A percentile compares a stretch with the other conserved stretches of the same genome.
Conservation (phyloP, 2,113 vertebrate genomes). For the Bothrops jararaca region DNA sequence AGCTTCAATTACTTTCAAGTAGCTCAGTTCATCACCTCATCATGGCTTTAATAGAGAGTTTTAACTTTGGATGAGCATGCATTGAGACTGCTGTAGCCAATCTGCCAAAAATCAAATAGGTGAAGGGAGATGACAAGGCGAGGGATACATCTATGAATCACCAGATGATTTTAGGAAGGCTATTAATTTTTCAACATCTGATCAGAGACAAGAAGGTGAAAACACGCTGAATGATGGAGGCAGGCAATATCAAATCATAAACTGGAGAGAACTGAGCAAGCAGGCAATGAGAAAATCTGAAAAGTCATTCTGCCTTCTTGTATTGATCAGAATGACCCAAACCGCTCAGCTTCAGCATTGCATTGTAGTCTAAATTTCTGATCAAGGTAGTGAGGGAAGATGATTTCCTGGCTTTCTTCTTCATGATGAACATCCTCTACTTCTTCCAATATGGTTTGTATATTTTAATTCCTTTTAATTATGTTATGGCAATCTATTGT, state of each 20-base stretch:
- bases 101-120: conserved; percentile 33
- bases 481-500: not conserved
- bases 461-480: not conserved
- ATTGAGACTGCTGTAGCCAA: conserved; percentile 26
- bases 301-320: not conserved
- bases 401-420: not conserved
- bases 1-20: conserved; percentile 53
- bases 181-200: conserved; percentile 31
- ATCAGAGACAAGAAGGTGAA: conserved; percentile 29
- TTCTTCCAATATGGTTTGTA: not conserved
- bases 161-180: conserved; percentile 18
- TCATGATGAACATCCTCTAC: not conserved
- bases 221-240: not conserved
- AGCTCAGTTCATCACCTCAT: conserved; percentile 45
- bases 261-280: not conserved
- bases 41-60: conserved; percentile 42
- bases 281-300: not conserved
- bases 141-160: conserved; percentile 11
- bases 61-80: conserved; percentile 47
- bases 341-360: not conserved
- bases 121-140: conserved; percentile 7
- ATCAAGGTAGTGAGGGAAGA: not conserved
- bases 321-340: not conserved
- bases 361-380: not conserved
- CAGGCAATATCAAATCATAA: conserved; percentile 7